These are phyloP conservation scores for Nycticorax nycticorax DNA, from an alignment of 2,113 vertebrate genomes.

Conservation along the genomic window DNA sequence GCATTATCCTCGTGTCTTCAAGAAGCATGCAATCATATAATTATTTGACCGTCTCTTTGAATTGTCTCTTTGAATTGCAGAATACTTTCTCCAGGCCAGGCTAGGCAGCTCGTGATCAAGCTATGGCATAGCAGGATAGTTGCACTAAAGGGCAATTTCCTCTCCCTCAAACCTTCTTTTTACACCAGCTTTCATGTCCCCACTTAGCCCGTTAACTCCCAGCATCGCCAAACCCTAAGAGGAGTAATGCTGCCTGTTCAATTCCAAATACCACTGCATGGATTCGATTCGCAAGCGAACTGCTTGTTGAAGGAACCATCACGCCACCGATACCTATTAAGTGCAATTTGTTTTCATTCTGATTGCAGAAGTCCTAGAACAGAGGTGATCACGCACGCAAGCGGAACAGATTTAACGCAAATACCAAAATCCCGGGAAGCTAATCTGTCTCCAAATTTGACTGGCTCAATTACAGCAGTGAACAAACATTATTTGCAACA, in stretches of 20 bases:
- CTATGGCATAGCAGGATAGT: background rate
- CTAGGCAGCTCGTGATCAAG: background rate
- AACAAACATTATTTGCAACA: slow-evolving; percentile 14
- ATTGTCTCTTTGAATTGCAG: background rate
- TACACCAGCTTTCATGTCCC: background rate
- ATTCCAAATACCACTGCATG: fast-evolving
- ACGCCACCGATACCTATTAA: fast-evolving
- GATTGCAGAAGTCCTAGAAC: background rate
- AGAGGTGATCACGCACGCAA: background rate
- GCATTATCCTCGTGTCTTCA: background rate
- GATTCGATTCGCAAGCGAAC: background rate
- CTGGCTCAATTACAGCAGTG: background rate
- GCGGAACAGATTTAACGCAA: background rate
- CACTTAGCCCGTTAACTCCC: fast-evolving
- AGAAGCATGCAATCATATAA: background rate
- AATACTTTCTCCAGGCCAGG: background rate
- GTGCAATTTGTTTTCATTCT: background rate
- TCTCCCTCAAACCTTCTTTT: background rate
- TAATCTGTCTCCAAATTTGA: background rate
- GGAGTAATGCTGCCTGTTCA: fast-evolving
- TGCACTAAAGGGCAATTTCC: background rate
- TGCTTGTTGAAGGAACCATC: background rate
- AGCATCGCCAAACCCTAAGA: background rate
- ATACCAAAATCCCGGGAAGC: background rate
- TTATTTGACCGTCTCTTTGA: background rate